Evolutionary conservation across 2,113 vertebrate genomes (phyloP).

Genomic region (Chloebia gouldiae): DNA sequence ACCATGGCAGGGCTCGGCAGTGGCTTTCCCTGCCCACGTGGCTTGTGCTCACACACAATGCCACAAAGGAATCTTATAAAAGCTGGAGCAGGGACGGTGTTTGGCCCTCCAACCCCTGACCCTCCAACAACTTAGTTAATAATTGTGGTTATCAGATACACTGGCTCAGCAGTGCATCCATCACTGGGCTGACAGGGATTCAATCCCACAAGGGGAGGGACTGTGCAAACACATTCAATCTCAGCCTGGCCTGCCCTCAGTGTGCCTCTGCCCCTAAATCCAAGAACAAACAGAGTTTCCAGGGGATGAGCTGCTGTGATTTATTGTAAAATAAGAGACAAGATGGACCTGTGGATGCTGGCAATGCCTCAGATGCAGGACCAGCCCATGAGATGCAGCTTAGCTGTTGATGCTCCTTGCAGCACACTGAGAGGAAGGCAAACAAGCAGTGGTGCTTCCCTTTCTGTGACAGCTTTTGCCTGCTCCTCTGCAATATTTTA

Average conservation of each 20-base stretch:
- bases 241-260: not conserved
- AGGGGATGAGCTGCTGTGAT: not conserved
- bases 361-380: not conserved
- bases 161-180: conserved; percentile 56
- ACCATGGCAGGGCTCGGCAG: fast-evolving
- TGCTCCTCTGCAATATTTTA: not conserved
- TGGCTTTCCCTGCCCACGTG: not conserved
- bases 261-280: not conserved
- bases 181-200: conserved; percentile 27
- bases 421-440: not conserved
- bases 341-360: not conserved
- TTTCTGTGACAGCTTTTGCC: not conserved
- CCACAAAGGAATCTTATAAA: not conserved
- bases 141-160: conserved; percentile 41
- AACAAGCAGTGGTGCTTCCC: not conserved
- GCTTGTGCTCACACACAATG: not conserved
- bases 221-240: conserved; percentile 22
- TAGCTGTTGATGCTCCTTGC: not conserved
- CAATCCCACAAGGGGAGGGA: not conserved
- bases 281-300: conserved; percentile 27
- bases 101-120: not conserved
- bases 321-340: not conserved
- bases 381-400: not conserved
- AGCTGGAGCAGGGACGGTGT: fast-evolving
- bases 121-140: conserved; percentile 27